These are phyloP conservation scores for Anhinga anhinga DNA, from an alignment of 2,113 vertebrate genomes.

Conservation along the genomic window DNA sequence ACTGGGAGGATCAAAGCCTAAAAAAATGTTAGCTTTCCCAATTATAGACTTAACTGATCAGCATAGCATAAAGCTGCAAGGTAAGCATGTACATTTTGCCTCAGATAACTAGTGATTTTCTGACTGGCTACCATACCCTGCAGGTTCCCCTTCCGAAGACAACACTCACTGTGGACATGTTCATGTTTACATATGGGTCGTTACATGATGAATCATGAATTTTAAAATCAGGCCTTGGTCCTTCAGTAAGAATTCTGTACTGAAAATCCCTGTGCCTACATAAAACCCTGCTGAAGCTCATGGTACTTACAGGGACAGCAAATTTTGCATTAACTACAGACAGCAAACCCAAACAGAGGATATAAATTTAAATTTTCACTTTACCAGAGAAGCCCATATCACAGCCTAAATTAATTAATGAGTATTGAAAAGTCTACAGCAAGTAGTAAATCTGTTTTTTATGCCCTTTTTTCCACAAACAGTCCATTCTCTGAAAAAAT, in stretches of 20 bases:
- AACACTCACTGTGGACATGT: not conserved
- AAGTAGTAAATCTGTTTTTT: not conserved
- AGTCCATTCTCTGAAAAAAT: not conserved
- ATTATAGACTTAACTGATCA: not conserved
- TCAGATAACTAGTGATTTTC: not conserved
- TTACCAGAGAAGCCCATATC: not conserved
- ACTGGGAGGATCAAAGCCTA: not conserved
- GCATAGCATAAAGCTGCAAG: not conserved
- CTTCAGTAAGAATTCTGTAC: not conserved
- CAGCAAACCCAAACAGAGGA: not conserved
- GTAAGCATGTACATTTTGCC: not conserved
- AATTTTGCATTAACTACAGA: not conserved
- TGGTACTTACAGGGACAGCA: not conserved
- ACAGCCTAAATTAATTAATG: not conserved
- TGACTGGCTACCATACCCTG: not conserved
- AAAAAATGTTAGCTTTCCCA: not conserved
- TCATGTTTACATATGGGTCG: not conserved
- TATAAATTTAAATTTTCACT: not conserved
- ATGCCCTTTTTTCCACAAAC: not conserved
- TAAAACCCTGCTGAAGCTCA: not conserved
- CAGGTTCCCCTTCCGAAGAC: not conserved
- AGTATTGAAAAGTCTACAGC: not conserved
- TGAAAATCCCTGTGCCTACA: not conserved
- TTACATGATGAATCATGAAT: not conserved
- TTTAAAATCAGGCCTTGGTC: not conserved